A percentile compares a stretch with the other conserved stretches of the same genome.
Conservation (phyloP, 2,113 vertebrate genomes). For the Seriola aureovittata region DNA sequence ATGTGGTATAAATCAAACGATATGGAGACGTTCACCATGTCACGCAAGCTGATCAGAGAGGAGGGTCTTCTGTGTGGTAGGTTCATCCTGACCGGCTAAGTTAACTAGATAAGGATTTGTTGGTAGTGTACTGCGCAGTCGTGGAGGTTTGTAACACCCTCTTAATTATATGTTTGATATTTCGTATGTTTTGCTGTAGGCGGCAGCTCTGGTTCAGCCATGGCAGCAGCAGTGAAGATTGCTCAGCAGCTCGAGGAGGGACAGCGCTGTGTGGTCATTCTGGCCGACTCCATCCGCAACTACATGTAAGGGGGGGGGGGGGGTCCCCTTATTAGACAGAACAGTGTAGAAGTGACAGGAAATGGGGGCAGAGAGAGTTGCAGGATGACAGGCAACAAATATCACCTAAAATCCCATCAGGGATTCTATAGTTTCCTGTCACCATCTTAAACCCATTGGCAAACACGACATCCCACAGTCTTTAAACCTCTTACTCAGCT, state of each 20-base stretch:
- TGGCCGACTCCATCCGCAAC: constrained; percentile 93
- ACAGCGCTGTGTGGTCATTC: constrained; percentile 93
- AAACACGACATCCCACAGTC: no score
- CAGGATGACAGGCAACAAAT: no score
- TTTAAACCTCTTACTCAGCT: no score
- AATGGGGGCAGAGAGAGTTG: no score
- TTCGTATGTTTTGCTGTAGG: constrained; percentile 79
- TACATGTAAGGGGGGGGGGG: constrained; percentile 87
- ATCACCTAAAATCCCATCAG: no score
- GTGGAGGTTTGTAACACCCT: background rate
- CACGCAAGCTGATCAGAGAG: constrained; percentile 90
- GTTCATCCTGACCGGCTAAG: constrained; percentile 29
- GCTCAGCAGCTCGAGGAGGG: constrained; percentile 89
- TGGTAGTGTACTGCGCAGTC: background rate
- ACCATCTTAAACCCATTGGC: no score
- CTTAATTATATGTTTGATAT: background rate
- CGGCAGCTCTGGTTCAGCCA: constrained; percentile 90
- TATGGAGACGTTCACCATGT: constrained; percentile 86
- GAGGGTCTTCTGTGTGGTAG: constrained; percentile 94
- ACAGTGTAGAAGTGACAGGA: no score
- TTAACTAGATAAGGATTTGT: background rate
- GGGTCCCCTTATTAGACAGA: no score
- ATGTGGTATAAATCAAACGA: constrained; percentile 90
- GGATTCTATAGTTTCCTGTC: no score
- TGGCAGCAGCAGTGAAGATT: constrained; percentile 88